These are phyloP conservation scores for Catonia carolina DNA, from an alignment of 2,888 invertebrate species.

Conservation along the genomic window DNA sequence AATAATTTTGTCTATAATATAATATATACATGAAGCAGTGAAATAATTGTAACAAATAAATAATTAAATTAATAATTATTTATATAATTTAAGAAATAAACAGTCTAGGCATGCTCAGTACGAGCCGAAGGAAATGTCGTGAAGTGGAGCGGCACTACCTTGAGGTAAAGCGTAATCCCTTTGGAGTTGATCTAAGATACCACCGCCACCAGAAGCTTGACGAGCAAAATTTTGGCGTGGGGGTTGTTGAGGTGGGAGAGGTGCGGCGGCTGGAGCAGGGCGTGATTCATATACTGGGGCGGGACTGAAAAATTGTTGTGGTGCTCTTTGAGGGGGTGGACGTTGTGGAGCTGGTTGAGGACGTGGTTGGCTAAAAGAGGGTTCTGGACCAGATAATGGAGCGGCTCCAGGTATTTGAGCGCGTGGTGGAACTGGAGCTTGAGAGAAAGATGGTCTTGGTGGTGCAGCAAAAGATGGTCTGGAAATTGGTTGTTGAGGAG, in stretches of 20 bases:
- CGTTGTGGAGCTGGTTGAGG: constrained; percentile 17
- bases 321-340: constrained; percentile 36
- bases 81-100: constrained; percentile 7
- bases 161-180: constrained; percentile 73
- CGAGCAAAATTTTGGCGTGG: constrained; percentile 40
- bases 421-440: constrained; percentile 30
- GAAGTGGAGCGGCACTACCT: constrained; percentile 56
- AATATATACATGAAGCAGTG: too few relatives aligned
- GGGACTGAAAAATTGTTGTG: constrained; percentile 38
- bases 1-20: too few relatives aligned
- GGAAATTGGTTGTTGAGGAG: constrained; percentile 18
- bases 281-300: constrained; percentile 33
- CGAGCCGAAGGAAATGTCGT: constrained; percentile 72
- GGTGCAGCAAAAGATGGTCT: constrained; percentile 8
- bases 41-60: too few relatives aligned
- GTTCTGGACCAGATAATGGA: constrained; percentile 37
- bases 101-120: constrained; percentile 23
- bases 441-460: constrained; percentile 22
- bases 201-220: constrained; percentile 44
- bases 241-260: constrained; percentile 40
- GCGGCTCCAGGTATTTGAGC: constrained; percentile 35
- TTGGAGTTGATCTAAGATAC: constrained; percentile 70
- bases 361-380: constrained; percentile 33
- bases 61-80: neutral
- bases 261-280: constrained; percentile 34